Conservation (phyloP, 2,888 invertebrate species). For the Ectropis crepuscularia region DNA sequence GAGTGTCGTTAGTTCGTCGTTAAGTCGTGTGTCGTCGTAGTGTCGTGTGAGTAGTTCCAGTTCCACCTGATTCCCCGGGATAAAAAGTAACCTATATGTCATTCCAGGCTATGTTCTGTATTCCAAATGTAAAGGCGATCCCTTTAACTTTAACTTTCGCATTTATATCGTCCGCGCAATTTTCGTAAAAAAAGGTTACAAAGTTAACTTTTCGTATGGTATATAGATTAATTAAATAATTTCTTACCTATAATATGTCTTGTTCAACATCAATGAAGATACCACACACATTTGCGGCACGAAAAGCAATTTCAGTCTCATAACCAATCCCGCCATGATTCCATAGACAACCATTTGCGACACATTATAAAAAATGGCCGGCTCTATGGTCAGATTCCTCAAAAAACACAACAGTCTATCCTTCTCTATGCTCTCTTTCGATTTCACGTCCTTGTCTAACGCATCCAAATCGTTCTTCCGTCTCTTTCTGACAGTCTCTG, state of each 20-base stretch:
- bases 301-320: constrained; percentile 91
- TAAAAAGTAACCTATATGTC: no score
- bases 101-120: no score
- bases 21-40: no score
- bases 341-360: constrained; percentile 89
- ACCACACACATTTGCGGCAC: constrained; percentile 91
- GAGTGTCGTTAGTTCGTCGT: no score
- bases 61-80: no score
- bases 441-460: constrained; percentile 49
- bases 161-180: no score
- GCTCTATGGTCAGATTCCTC: constrained; percentile 71
- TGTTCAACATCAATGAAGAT: constrained; percentile 87
- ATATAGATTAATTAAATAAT: constrained; percentile 30
- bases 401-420: constrained; percentile 55
- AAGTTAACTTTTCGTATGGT: no score
- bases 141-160: no score
- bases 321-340: constrained; percentile 89
- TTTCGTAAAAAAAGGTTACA: no score
- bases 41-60: no score
- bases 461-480: constrained; percentile 54
- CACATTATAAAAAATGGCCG: constrained; percentile 88
- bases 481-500: constrained; percentile 63
- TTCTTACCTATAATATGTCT: constrained; percentile 81
- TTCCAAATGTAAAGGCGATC: no score
- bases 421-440: constrained; percentile 38